Evolutionary conservation across 1,140 invertebrate species (phyloP), one percentile per base, ranked within the genome.

Genomic region (Metopolophium dirhodum): DNA sequence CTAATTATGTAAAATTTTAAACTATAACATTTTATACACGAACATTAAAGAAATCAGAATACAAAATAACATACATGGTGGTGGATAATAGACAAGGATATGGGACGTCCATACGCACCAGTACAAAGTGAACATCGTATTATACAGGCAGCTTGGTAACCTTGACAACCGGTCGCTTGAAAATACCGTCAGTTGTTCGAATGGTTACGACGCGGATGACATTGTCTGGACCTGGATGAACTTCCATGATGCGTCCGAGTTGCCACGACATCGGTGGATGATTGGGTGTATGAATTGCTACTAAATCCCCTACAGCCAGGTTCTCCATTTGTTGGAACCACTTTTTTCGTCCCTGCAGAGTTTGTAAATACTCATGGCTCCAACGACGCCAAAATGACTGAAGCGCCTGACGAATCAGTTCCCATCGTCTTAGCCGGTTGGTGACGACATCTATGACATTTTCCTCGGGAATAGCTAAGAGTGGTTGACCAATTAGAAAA

Each of bases 181-280:
- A 68, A 26, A 94, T 94, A 93, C 95, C 94, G 94, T 94, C 94
- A 94, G 94, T 94, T 94, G 94, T 95, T 94, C 94, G 94, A 45
- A 95, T 61, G 3, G 77, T 83, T 0, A n/a, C 68, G 1, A 77
- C 30, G 7, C 26, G 26, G 2, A 77, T 14, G 2, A 94, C 61
- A 0, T 91, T 90, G 93, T 95, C 94, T 7, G 68, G 45, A 61
- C 94, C 94, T 0, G 94, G 94, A 88, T 94, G 89, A 8, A 94
- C 82, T 54, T 94, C 90, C 2, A 90, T 92, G 0, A 95, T 94
- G 26, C 94, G 41, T 18, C 93, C 95, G 11, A 95, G 37, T 30
- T 93, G 94, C 94, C 95, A 95, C 11, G 94, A 47, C 30, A 68
- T 51, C 2, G 94, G 88, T 22, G 94, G 87, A 0, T 2, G 90